Evolutionary conservation across 2,888 invertebrate species (phyloP).

Genomic region (Diarsia dahlii): DNA sequence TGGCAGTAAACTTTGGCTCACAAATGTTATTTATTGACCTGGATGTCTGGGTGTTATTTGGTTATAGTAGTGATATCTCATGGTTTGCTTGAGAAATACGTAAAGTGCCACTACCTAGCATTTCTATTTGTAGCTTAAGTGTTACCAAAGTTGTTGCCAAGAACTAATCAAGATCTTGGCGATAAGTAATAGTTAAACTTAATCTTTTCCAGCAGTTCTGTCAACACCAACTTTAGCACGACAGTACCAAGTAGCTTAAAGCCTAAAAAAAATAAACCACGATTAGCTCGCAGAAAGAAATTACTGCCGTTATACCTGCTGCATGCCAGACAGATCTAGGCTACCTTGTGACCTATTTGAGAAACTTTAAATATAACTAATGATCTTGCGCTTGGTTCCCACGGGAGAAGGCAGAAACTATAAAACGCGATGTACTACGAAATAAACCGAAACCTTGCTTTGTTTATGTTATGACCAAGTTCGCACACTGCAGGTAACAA

Average conservation of each 20-base stretch:
- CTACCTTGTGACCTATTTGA: neutral
- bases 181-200: neutral
- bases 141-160: neutral
- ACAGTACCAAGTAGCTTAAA: too few relatives aligned
- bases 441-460: too few relatives aligned
- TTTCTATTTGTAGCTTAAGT: neutral
- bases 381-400: neutral
- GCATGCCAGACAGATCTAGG: slow-evolving; percentile 1
- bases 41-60: slow-evolving; percentile 1
- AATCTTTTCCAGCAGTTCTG: too few relatives aligned
- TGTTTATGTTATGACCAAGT: neutral
- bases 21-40: slow-evolving; percentile 24
- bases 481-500: neutral
- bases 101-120: neutral
- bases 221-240: too few relatives aligned
- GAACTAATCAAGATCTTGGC: neutral
- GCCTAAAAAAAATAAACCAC: neutral
- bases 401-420: neutral
- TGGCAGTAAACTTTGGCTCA: slow-evolving; percentile 21
- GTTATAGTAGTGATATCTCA: neutral
- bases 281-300: neutral
- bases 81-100: neutral
- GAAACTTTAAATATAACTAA: neutral
- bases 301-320: neutral
- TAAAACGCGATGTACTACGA: neutral